phyloP scores from a whole-genome alignment of 2,888 invertebrate genomes.

The Synergus umbraculus region DNA sequence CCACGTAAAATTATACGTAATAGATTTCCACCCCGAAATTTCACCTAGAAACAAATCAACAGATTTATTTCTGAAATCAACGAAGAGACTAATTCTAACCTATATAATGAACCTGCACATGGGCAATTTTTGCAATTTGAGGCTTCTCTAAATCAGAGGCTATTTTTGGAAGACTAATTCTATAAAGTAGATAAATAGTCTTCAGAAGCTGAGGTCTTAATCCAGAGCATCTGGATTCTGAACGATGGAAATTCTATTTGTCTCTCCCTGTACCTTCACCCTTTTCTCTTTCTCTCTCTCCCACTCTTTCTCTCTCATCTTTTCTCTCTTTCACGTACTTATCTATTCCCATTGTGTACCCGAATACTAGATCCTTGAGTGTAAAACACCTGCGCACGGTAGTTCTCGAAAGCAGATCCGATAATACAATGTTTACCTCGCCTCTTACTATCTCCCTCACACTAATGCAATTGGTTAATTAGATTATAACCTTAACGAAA shows the following conservation, averaged over 20 bases:
- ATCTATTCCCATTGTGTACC: constrained; percentile 29
- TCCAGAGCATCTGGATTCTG: constrained; percentile 14
- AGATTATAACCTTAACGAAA: constrained; percentile 5
- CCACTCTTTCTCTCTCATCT: background rate
- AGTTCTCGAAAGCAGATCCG: constrained; percentile 23
- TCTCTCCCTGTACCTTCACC: constrained; percentile 15
- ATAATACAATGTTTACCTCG: constrained; percentile 37
- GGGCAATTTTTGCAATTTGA: background rate
- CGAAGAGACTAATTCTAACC: background rate
- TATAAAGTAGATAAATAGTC: constrained; percentile 14
- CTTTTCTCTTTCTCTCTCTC: background rate
- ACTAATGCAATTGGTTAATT: constrained; percentile 39
- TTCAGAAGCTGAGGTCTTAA: constrained; percentile 16
- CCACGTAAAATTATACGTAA: too few species aligned
- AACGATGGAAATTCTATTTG: constrained; percentile 23
- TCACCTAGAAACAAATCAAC: background rate
- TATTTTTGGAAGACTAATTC: background rate
- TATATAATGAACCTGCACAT: background rate
- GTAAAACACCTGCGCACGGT: constrained; percentile 33
- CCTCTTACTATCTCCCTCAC: background rate
- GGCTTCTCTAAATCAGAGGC: background rate
- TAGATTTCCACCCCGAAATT: too few species aligned
- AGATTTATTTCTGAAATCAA: background rate
- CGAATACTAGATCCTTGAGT: constrained; percentile 30
- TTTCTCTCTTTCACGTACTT: constrained; percentile 13